Evolutionary conservation across 2,797 vertebrate species (phyloP).

Genomic region (Galago senegalensis): DNA sequence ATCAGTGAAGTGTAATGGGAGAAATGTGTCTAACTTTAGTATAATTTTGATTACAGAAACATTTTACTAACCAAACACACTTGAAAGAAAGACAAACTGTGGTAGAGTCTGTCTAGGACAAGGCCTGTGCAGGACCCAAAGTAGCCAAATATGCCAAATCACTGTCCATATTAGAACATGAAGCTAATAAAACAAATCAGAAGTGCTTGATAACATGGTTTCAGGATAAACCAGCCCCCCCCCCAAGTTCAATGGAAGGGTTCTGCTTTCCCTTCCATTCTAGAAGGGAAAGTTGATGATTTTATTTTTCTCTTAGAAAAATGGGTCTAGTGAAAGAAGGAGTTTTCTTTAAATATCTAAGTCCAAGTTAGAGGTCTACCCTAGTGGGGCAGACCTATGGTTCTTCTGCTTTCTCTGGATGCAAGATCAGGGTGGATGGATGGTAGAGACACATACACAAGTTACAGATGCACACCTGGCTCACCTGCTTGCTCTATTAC

Average conservation of each 20-base stretch:
- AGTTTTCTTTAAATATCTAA: slow-evolving; percentile 20
- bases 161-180: neutral
- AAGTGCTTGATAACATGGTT: neutral
- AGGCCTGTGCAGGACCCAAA: neutral
- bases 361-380: neutral
- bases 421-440: neutral
- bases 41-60: slow-evolving; percentile 46
- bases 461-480: neutral
- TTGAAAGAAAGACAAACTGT: slow-evolving; percentile 57
- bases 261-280: neutral
- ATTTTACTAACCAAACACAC: slow-evolving; percentile 36
- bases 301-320: neutral
- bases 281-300: neutral
- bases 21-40: slow-evolving; percentile 21
- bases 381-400: neutral
- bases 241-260: too few species aligned
- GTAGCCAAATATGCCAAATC: neutral
- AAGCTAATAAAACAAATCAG: neutral
- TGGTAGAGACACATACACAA: rapidly evolving
- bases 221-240: neutral
- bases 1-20: neutral
- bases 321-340: neutral
- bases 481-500: neutral
- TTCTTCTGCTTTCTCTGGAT: neutral
- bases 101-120: neutral